Conservation (phyloP, 2,888 invertebrate genomes). For the Brachypalpus laphriformis region DNA sequence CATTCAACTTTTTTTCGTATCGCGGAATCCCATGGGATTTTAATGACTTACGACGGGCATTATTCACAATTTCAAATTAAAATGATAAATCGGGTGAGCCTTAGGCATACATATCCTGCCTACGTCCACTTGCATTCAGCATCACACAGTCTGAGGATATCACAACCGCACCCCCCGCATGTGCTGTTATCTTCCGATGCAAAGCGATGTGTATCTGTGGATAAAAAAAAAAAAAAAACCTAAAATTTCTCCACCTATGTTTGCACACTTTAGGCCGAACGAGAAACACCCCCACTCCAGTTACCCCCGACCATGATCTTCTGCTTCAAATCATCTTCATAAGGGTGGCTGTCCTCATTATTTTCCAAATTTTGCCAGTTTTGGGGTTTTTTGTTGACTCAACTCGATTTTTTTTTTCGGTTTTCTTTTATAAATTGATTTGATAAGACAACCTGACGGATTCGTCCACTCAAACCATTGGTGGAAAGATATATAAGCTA, state of each 20-base stretch:
- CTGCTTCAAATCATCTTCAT: slow-evolving; percentile 45
- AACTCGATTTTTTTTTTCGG: slow-evolving; percentile 45
- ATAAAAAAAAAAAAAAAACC: no score
- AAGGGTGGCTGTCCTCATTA: slow-evolving; percentile 63
- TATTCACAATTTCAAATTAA: slow-evolving; percentile 70
- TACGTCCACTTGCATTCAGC: slow-evolving; percentile 44
- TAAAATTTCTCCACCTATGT: slow-evolving; percentile 15
- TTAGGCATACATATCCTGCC: slow-evolving; percentile 30
- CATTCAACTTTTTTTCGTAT: not conserved
- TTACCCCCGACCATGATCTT: not conserved
- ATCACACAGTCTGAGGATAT: not conserved
- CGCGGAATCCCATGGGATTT: slow-evolving; percentile 57
- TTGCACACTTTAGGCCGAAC: slow-evolving; percentile 13
- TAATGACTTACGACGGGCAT: slow-evolving; percentile 70
- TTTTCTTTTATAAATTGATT: slow-evolving; percentile 70
- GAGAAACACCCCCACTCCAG: not conserved
- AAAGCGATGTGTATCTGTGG: slow-evolving; percentile 37
- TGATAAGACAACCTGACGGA: slow-evolving; percentile 74
- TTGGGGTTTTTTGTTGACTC: slow-evolving; percentile 57
- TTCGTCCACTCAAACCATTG: slow-evolving; percentile 54
- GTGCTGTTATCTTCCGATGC: slow-evolving; percentile 46
- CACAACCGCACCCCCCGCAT: not conserved
- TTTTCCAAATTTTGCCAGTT: slow-evolving; percentile 58
- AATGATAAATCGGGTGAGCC: slow-evolving; percentile 70
- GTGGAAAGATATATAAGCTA: slow-evolving; percentile 23